Percentiles rank a stretch among this genome's conserved stretches.
Evolutionary conservation across 2,888 invertebrate genomes (phyloP).

Genomic region (Aphodius sticticus): DNA sequence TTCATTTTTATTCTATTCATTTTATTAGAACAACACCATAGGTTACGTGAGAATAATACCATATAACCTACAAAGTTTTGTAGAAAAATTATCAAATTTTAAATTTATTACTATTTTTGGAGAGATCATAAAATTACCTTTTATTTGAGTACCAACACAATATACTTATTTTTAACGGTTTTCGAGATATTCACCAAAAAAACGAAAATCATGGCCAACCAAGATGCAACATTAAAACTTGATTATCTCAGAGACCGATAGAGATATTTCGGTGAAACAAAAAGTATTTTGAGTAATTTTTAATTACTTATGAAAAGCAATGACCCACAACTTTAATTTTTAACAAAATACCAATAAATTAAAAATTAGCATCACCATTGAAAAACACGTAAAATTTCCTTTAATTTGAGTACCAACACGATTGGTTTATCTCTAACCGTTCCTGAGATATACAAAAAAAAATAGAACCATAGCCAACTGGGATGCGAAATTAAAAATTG

Average conservation of each 20-base stretch:
- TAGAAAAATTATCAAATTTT: no score
- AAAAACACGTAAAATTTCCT: neutral
- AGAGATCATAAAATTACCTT: no score
- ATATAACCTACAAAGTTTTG: constrained; percentile 70
- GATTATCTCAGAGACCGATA: neutral
- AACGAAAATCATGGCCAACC: neutral
- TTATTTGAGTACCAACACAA: no score
- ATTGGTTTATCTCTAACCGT: neutral
- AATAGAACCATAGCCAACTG: neutral
- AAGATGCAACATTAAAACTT: neutral
- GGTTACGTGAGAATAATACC: constrained; percentile 94
- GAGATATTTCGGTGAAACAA: no score
- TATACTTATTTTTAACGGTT: no score
- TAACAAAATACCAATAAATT: neutral
- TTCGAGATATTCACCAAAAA: neutral
- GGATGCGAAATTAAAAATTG: constrained; percentile 14
- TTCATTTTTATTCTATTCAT: neutral
- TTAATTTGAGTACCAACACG: neutral
- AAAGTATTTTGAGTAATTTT: no score
- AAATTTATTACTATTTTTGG: no score
- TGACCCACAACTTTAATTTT: neutral
- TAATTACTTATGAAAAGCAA: no score
- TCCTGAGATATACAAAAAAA: constrained; percentile 5
- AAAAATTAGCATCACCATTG: neutral
- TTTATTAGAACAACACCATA: constrained; percentile 93